Percentiles rank a stretch among this genome's conserved stretches.
phyloP scores from a whole-genome alignment of 2,888 invertebrate genomes.

The Limnephilus lunatus region DNA sequence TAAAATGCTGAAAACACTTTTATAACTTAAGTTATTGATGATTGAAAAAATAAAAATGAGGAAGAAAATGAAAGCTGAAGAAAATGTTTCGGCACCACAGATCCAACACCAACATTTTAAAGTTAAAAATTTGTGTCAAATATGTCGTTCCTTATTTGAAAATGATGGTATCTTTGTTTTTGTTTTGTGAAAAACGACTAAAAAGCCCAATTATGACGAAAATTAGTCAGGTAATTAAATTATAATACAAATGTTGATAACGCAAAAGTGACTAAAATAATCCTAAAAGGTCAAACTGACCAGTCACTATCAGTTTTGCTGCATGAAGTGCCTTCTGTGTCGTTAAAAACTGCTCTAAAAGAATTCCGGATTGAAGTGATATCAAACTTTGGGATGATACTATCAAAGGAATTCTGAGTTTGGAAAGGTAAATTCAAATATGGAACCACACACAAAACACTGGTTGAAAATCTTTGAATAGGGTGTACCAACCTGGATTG shows the following conservation, averaged over 20 bases:
- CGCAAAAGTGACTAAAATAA: neutral
- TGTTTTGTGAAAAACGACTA: neutral
- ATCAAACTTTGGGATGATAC: neutral
- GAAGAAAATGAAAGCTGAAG: neutral
- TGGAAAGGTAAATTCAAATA: neutral
- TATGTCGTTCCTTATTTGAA: neutral
- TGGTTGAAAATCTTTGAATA: neutral
- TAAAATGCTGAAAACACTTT: neutral
- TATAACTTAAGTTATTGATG: neutral
- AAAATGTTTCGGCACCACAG: neutral
- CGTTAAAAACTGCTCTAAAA: neutral
- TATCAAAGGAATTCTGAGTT: neutral
- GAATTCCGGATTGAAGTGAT: neutral
- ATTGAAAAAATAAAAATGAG: neutral
- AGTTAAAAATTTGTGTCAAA: neutral
- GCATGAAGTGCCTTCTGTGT: neutral
- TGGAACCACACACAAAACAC: neutral
- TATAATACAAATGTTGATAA: neutral
- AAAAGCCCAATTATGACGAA: neutral
- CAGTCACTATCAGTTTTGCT: neutral
- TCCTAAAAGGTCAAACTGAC: neutral
- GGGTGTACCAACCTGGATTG: constrained; percentile 83
- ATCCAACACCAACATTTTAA: neutral
- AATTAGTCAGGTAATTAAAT: neutral
- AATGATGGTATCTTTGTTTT: neutral